phyloP scores from a whole-genome alignment of 1,140 invertebrate species.

The Drosophila burlai region DNA sequence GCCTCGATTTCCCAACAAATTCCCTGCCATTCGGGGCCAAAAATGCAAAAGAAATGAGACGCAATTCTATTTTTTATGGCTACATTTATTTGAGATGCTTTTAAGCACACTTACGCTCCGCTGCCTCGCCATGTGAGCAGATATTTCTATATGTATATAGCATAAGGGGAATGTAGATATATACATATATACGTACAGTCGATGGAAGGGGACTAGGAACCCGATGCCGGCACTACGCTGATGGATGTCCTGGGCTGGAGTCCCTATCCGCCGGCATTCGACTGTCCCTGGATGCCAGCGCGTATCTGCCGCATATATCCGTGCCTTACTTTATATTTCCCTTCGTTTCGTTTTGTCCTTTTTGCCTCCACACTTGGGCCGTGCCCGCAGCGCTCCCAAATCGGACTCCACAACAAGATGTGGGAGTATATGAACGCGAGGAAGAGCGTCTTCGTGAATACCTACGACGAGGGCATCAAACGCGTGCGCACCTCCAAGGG shows the following conservation, averaged over 20 bases:
- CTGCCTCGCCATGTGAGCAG: slow-evolving; percentile 18
- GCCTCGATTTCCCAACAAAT: background rate
- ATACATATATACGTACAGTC: slow-evolving; percentile 7
- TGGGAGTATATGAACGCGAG: slow-evolving; percentile 97
- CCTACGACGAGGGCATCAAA: slow-evolving; percentile 94
- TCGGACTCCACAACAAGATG: slow-evolving; percentile 96
- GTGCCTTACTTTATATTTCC: slow-evolving; percentile 17
- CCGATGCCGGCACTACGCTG: slow-evolving; percentile 8
- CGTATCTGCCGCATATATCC: slow-evolving; percentile 17
- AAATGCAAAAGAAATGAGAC: slow-evolving; percentile 58
- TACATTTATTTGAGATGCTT: slow-evolving; percentile 64
- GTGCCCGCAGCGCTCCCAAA: slow-evolving; percentile 92
- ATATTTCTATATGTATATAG: slow-evolving; percentile 22
- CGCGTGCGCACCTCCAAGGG: slow-evolving; percentile 93
- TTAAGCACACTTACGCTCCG: slow-evolving; percentile 63
- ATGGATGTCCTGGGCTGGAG: slow-evolving; percentile 24
- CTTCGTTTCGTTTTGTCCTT: slow-evolving; percentile 3
- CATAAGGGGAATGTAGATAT: background rate
- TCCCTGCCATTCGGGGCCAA: slow-evolving; percentile 12
- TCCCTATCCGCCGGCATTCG: slow-evolving; percentile 11
- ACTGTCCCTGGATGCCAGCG: slow-evolving; percentile 27
- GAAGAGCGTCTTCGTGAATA: slow-evolving; percentile 92
- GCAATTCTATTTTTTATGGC: slow-evolving; percentile 62
- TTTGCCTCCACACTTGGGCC: slow-evolving; percentile 47
- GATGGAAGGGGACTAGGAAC: slow-evolving; percentile 19